These are phyloP conservation scores for Zaprionus bogoriensis DNA, from an alignment of 2,888 invertebrate genomes.

Conservation along the genomic window DNA sequence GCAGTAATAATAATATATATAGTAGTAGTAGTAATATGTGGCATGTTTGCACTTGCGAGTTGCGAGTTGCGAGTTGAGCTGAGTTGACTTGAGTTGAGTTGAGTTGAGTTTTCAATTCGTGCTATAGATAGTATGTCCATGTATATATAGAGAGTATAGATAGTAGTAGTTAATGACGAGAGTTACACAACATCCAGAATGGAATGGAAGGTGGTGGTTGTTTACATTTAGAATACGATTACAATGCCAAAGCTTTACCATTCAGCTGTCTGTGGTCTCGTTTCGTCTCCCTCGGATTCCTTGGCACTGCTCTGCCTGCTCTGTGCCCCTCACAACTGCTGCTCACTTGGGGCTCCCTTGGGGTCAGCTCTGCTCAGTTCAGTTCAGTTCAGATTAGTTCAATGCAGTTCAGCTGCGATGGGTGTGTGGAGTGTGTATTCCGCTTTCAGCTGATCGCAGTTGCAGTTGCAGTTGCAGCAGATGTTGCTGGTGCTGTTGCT, in stretches of 20 bases:
- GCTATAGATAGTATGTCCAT: slow-evolving; percentile 58
- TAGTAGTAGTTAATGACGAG: slow-evolving; percentile 65
- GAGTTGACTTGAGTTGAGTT: too few species aligned
- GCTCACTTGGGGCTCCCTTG: not conserved
- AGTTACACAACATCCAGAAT: slow-evolving; percentile 74
- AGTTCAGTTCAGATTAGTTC: slow-evolving; percentile 34
- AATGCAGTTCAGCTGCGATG: slow-evolving; percentile 29
- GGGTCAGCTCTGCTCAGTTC: slow-evolving; percentile 14
- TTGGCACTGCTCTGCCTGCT: too few species aligned
- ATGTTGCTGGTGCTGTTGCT: not conserved
- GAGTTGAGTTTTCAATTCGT: slow-evolving; percentile 44
- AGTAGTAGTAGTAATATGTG: slow-evolving; percentile 30
- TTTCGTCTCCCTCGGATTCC: not conserved
- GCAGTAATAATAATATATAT: slow-evolving; percentile 11
- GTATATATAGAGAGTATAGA: slow-evolving; percentile 31
- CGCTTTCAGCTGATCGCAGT: not conserved
- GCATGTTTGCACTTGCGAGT: slow-evolving; percentile 44
- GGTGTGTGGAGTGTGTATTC: not conserved
- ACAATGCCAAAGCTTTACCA: slow-evolving; percentile 67
- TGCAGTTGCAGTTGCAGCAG: not conserved
- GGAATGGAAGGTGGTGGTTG: slow-evolving; percentile 44
- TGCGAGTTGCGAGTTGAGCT: too few species aligned
- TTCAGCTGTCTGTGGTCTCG: slow-evolving; percentile 41
- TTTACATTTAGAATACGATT: slow-evolving; percentile 47
- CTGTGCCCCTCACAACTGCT: not conserved